Evolutionary conservation across 1,140 invertebrate species (phyloP).

Genomic region (Drosophila littoralis): DNA sequence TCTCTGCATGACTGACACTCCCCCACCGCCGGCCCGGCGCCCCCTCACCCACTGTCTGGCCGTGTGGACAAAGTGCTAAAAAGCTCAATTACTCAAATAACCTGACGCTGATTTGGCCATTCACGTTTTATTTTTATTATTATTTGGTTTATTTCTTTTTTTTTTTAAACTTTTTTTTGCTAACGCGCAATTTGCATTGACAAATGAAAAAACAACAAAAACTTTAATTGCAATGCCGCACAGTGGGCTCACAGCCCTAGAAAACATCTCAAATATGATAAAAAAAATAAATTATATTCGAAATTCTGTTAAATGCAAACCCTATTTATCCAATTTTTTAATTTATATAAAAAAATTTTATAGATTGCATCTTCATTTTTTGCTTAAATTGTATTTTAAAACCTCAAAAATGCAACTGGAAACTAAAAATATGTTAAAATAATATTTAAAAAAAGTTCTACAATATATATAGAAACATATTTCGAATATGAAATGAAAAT

Average conservation of each 20-base stretch:
- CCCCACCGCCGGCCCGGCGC: neutral
- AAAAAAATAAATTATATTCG: no score
- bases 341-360: no score
- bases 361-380: no score
- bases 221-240: conserved; percentile 33
- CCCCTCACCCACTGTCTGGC: conserved; percentile 21
- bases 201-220: conserved; percentile 12
- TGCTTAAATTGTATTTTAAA: no score
- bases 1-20: conserved; percentile 3
- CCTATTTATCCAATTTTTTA: no score
- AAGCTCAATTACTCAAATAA: conserved; percentile 45
- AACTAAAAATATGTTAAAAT: no score
- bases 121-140: conserved; percentile 19
- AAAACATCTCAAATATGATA: no score
- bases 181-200: conserved; percentile 32
- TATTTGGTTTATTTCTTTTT: neutral
- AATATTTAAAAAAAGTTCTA: no score
- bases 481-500: no score
- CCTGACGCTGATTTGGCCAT: conserved; percentile 52
- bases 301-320: no score
- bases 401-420: no score
- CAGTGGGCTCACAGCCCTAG: neutral
- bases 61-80: conserved; percentile 57
- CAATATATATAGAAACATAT: no score
- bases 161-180: conserved; percentile 11